Percentiles rank a stretch among this genome's conserved stretches.
phyloP scores from a whole-genome alignment of 1,140 invertebrate species.

The Drosophila hydei region DNA sequence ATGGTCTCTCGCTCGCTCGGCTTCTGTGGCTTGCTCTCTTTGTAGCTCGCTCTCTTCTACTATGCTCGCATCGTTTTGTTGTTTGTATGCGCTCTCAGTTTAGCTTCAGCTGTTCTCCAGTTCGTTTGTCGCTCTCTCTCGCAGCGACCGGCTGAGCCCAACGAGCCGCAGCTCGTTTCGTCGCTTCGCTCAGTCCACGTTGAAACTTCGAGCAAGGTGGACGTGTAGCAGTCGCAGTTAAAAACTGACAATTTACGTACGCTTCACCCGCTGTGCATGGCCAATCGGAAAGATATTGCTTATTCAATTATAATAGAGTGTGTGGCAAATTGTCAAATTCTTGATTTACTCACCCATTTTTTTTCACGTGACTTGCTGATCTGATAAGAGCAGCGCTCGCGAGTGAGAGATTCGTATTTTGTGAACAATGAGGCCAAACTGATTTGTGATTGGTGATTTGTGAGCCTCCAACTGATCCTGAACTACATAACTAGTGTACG shows the following conservation, averaged over 20 bases:
- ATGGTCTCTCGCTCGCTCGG: not conserved
- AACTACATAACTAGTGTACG: not conserved
- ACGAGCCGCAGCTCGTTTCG: constrained; percentile 7
- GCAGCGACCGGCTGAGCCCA: not conserved
- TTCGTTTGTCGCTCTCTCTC: not conserved
- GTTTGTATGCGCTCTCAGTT: constrained; percentile 6
- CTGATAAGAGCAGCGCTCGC: constrained; percentile 3
- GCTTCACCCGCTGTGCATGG: not conserved
- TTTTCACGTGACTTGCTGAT: constrained; percentile 29
- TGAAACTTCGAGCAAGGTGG: constrained; percentile 31
- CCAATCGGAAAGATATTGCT: constrained; percentile 1
- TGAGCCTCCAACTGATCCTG: constrained; percentile 11
- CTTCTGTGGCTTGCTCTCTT: not conserved
- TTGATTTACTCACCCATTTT: constrained; percentile 10
- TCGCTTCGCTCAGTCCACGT: constrained; percentile 35
- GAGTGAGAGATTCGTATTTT: constrained; percentile 15
- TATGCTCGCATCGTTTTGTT: not conserved
- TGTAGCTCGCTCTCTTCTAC: not conserved
- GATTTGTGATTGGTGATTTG: constrained; percentile 20
- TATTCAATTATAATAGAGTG: constrained; percentile 1
- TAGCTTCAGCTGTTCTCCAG: constrained; percentile 4
- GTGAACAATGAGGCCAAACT: constrained; percentile 34
- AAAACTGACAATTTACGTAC: constrained; percentile 2
- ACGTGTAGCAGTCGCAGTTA: constrained; percentile 21
- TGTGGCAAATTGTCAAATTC: no score